These are phyloP conservation scores for Nephrotoma flavescens DNA, from an alignment of 2,888 invertebrate species.

Conservation along the genomic window DNA sequence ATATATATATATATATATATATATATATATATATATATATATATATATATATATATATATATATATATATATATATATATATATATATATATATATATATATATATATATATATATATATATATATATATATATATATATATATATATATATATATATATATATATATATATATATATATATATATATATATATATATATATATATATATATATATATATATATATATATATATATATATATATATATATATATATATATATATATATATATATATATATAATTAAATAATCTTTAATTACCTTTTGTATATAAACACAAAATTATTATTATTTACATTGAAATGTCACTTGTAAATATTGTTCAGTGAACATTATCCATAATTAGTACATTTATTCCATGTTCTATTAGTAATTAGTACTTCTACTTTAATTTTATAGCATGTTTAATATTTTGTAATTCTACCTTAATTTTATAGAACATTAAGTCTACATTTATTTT, in stretches of 20 bases:
- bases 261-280: background rate
- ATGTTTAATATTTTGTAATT: too few species aligned
- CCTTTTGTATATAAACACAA: too few species aligned
- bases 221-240: background rate
- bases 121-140: conserved; percentile 3
- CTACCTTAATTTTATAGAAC: too few species aligned
- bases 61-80: background rate
- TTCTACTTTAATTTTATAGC: too few species aligned
- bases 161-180: background rate
- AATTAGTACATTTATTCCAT: too few species aligned
- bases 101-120: conserved; percentile 2
- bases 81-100: conserved; percentile 3
- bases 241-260: background rate
- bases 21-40: background rate
- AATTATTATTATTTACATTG: too few species aligned
- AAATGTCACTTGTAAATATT: too few species aligned
- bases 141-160: background rate
- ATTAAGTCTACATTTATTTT: too few species aligned
- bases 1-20: background rate
- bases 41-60: background rate
- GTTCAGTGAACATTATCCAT: too few species aligned
- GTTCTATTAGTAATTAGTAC: too few species aligned
- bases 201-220: background rate
- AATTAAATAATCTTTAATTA: too few species aligned
- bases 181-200: background rate